Percentiles rank a stretch among this genome's conserved stretches.
phyloP scores from a whole-genome alignment of 2,113 vertebrate species.

The Tretioscincus oriximinensis region DNA sequence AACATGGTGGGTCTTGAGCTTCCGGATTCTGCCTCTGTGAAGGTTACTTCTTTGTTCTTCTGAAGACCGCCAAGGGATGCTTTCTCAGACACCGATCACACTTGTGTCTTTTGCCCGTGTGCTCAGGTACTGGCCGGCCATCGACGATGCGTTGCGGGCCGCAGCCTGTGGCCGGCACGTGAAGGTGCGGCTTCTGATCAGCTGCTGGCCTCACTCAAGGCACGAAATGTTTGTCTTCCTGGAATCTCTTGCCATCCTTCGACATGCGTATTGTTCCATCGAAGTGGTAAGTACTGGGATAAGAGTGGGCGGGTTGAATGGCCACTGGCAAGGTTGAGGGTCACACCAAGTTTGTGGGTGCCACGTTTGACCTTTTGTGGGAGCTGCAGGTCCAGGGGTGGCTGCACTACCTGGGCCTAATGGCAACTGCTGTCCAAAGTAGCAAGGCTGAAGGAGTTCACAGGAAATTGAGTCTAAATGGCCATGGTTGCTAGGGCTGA shows the following conservation, averaged over 20 bases:
- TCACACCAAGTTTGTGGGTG: too few relatives aligned
- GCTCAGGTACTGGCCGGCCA: slow-evolving; percentile 78
- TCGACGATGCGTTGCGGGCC: slow-evolving; percentile 71
- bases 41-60: background rate
- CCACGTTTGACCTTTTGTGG: too few relatives aligned
- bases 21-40: background rate
- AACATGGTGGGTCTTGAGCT: too few relatives aligned
- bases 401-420: too few relatives aligned
- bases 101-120: background rate
- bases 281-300: slow-evolving; percentile 63
- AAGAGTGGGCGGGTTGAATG: background rate
- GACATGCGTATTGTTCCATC: slow-evolving; percentile 65
- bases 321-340: too few relatives aligned
- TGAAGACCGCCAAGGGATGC: background rate
- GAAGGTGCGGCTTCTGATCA: slow-evolving; percentile 75
- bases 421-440: too few relatives aligned
- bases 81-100: background rate
- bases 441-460: too few relatives aligned
- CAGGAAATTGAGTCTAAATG: too few relatives aligned
- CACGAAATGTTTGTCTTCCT: slow-evolving; percentile 78
- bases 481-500: background rate
- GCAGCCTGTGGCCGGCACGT: slow-evolving; percentile 73
- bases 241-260: slow-evolving; percentile 75
- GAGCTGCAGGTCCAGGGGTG: too few relatives aligned
- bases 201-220: slow-evolving; percentile 79